Conservation (phyloP, 1,140 invertebrate species). For the Drosophila elegans region DNA sequence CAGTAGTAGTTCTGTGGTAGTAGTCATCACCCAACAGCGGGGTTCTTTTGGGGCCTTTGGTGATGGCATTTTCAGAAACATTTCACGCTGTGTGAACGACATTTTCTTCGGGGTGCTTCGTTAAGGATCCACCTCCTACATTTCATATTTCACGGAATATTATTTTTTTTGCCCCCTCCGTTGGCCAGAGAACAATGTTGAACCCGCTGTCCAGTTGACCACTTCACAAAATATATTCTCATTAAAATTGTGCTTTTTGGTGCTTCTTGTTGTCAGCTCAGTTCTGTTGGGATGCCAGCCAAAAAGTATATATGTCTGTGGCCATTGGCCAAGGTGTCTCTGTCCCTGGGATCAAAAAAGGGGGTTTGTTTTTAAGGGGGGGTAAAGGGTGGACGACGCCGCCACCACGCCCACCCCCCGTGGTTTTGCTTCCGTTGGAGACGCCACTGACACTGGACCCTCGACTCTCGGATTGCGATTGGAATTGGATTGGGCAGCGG, state of each 20-base stretch:
- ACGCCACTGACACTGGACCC: constrained; percentile 59
- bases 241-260: constrained; percentile 80
- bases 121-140: constrained; percentile 61
- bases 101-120: constrained; percentile 68
- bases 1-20: constrained; percentile 57
- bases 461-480: constrained; percentile 11
- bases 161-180: constrained; percentile 43
- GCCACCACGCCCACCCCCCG: constrained; percentile 77
- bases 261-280: constrained; percentile 71
- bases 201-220: constrained; percentile 67
- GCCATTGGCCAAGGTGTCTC: constrained; percentile 44
- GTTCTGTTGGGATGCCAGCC: constrained; percentile 11
- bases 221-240: constrained; percentile 78
- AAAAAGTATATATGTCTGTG: constrained; percentile 17
- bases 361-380: background rate
- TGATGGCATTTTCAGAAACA: constrained; percentile 55
- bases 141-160: constrained; percentile 84
- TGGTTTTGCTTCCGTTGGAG: constrained; percentile 83
- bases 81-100: constrained; percentile 83
- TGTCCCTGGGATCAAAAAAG: background rate
- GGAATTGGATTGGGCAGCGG: constrained; percentile 47
- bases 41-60: constrained; percentile 29
- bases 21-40: constrained; percentile 78
- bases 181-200: constrained; percentile 62
- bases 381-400: constrained; percentile 11